Evolutionary conservation across 2,797 vertebrate species (phyloP).

Genomic region (Micrastur ruficollis): DNA sequence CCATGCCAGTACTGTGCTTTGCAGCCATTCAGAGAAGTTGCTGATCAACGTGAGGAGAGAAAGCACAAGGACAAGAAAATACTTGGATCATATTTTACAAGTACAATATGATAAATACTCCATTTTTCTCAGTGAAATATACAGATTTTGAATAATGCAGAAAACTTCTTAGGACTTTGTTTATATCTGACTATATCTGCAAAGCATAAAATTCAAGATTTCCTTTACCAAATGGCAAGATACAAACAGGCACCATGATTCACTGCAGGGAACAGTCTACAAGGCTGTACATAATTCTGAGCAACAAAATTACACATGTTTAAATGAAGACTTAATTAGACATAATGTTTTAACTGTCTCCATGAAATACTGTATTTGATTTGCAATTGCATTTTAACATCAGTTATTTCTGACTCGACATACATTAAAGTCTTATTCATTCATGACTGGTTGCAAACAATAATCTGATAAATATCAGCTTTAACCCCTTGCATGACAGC

Average conservation of each 20-base stretch:
- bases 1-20: neutral
- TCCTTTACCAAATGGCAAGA: neutral
- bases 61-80: neutral
- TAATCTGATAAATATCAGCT: constrained; percentile 59
- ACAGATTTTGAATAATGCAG: neutral
- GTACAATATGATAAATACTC: neutral
- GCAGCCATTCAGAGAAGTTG: neutral
- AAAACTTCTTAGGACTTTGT: neutral
- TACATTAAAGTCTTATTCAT: constrained; percentile 60
- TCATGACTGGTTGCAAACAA: constrained; percentile 67
- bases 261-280: neutral
- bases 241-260: neutral
- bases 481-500: constrained; percentile 54
- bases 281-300: neutral
- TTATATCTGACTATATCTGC: neutral
- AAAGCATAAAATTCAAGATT: neutral
- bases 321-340: constrained; percentile 69
- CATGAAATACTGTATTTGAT: constrained; percentile 50
- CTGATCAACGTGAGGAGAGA: neutral
- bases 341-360: constrained; percentile 60
- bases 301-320: constrained; percentile 52
- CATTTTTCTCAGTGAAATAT: neutral
- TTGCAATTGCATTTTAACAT: constrained; percentile 38
- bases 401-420: constrained; percentile 54
- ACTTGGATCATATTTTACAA: neutral